These are phyloP conservation scores for Onychostruthus taczanowskii DNA, from an alignment of 2,113 vertebrate genomes.

Conservation along the genomic window DNA sequence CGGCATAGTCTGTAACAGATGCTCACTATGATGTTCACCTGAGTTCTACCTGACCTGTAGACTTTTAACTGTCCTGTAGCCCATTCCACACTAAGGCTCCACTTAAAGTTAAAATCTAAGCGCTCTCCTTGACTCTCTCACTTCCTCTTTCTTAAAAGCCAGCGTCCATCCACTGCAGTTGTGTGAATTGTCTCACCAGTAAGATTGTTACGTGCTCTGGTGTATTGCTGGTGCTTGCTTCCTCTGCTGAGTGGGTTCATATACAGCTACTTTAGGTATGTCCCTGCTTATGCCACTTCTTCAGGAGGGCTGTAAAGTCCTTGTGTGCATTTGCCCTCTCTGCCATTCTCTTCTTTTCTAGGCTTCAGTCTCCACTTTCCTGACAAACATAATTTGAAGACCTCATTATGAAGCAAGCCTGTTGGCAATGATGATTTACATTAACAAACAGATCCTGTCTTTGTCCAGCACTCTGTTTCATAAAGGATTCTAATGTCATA, in stretches of 20 bases:
- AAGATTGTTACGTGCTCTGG: accelerated
- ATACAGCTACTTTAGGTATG: not conserved
- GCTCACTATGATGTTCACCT: not conserved
- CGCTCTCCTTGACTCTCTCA: not conserved
- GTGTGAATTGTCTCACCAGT: not conserved
- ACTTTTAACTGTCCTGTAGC: not conserved
- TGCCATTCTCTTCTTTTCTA: not conserved
- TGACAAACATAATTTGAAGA: not conserved
- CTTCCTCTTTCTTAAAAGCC: not conserved
- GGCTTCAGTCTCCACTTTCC: not conserved
- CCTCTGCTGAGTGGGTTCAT: not conserved
- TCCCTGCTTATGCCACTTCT: not conserved
- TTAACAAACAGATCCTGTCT: not conserved
- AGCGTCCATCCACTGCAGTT: not conserved
- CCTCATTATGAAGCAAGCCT: not conserved
- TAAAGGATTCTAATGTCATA: not conserved
- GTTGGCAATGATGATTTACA: not conserved
- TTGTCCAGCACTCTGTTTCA: not conserved
- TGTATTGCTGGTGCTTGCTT: not conserved
- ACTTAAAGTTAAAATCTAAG: not conserved
- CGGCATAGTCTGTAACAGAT: not conserved
- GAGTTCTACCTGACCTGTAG: not conserved
- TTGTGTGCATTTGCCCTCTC: not conserved
- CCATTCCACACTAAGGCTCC: not conserved
- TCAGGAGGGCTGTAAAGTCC: not conserved